Evolutionary conservation across 2,888 invertebrate genomes (phyloP).

Genomic region (Punctoribates punctum): DNA sequence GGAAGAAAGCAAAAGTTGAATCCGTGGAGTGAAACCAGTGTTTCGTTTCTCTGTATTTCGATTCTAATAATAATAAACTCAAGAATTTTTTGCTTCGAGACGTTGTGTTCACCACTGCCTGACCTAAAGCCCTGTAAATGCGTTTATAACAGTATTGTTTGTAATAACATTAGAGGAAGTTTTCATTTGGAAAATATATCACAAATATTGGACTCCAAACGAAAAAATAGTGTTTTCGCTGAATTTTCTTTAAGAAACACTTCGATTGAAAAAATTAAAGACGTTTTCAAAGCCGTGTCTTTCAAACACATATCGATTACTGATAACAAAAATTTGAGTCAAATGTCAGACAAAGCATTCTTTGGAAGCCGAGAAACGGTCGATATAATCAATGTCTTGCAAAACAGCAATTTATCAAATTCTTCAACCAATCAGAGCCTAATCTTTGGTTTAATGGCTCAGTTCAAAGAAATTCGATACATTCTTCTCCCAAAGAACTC

Average conservation of each 20-base stretch:
- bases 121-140: neutral
- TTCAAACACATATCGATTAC: constrained; percentile 2
- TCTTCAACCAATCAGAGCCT: neutral
- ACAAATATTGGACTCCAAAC: neutral
- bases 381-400: neutral
- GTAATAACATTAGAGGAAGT: neutral
- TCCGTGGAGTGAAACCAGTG: too few species aligned
- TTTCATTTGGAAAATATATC: constrained; percentile 8
- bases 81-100: neutral
- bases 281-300: neutral
- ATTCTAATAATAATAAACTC: neutral
- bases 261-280: neutral
- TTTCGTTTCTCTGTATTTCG: neutral
- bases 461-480: neutral
- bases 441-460: neutral
- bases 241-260: constrained; percentile 1
- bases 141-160: neutral
- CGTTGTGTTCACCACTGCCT: neutral
- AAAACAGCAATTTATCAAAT: constrained; percentile 1
- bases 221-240: neutral
- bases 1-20: too few species aligned
- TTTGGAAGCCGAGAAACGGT: neutral
- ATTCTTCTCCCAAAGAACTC: neutral
- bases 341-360: constrained; percentile 2
- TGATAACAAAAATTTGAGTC: constrained; percentile 4